Conservation (phyloP, 2,888 invertebrate species). For the Gonocerus acuteangulatus region DNA sequence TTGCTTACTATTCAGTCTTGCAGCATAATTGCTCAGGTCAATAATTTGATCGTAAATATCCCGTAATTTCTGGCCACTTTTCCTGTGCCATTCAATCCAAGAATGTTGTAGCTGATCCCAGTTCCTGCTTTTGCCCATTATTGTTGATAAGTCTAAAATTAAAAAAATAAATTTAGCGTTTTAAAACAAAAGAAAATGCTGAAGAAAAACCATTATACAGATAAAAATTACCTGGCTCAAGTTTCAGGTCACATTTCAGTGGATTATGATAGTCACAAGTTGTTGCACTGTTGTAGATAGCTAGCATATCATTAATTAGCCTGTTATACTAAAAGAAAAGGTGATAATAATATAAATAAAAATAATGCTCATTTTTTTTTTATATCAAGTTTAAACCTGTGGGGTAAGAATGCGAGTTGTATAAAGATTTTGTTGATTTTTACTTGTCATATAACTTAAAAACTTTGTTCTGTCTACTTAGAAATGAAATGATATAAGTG, state of each 20-base stretch:
- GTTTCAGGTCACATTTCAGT: slow-evolving; percentile 68
- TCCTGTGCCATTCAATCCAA: slow-evolving; percentile 86
- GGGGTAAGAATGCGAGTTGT: too few relatives aligned
- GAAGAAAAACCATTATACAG: not conserved
- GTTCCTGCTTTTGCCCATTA: slow-evolving; percentile 73
- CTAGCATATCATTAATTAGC: slow-evolving; percentile 78
- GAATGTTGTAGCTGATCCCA: slow-evolving; percentile 81
- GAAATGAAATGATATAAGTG: too few relatives aligned
- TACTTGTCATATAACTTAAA: too few relatives aligned
- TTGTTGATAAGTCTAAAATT: slow-evolving; percentile 47
- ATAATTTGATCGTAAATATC: slow-evolving; percentile 73
- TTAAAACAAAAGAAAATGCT: not conserved
- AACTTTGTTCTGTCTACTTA: too few relatives aligned
- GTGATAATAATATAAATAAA: too few relatives aligned
- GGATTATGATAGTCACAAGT: slow-evolving; percentile 79
- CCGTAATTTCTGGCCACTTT: slow-evolving; percentile 69
- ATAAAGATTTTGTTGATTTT: too few relatives aligned
- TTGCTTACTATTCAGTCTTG: slow-evolving; percentile 67
- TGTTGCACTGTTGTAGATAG: slow-evolving; percentile 75
- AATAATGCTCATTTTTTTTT: too few relatives aligned
- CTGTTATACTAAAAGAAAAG: slow-evolving; percentile 66
- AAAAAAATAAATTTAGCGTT: slow-evolving; percentile 23
- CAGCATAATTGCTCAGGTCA: slow-evolving; percentile 71
- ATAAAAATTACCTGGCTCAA: slow-evolving; percentile 59
- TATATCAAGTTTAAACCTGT: too few relatives aligned